These are phyloP conservation scores for Tanypteryx hageni DNA, from an alignment of 2,888 invertebrate species.

Conservation along the genomic window DNA sequence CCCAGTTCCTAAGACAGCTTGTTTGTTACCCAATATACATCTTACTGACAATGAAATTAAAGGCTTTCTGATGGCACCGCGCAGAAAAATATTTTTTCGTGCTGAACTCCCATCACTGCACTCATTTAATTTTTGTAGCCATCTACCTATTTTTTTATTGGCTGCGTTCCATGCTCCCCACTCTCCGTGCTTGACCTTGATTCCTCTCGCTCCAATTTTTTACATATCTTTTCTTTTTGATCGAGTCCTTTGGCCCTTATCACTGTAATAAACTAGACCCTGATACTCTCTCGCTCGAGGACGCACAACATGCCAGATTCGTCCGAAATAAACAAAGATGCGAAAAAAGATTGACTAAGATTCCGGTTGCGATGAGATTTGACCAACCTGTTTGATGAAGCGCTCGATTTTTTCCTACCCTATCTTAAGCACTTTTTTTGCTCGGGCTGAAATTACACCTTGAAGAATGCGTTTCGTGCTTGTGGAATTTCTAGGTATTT, in stretches of 20 bases:
- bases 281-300: constrained; percentile 8
- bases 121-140: background rate
- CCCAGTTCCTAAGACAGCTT: too few relatives aligned
- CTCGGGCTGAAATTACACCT: too few relatives aligned
- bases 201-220: constrained; percentile 57
- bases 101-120: background rate
- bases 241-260: constrained; percentile 13
- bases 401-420: too few relatives aligned
- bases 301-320: background rate
- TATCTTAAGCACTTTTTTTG: too few relatives aligned
- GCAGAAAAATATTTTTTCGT: constrained; percentile 5
- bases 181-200: constrained; percentile 39
- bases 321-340: background rate
- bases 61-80: too few relatives aligned
- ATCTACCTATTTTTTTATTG: background rate
- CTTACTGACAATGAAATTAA: too few relatives aligned
- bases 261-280: background rate
- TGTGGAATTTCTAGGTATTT: too few relatives aligned
- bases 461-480: too few relatives aligned
- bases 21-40: too few relatives aligned
- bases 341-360: too few relatives aligned
- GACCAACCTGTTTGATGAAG: too few relatives aligned
- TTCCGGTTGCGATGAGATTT: too few relatives aligned
- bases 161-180: background rate
- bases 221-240: background rate